Evolutionary conservation across 2,888 invertebrate species (phyloP).

Genomic region (Monopis laevigella): DNA sequence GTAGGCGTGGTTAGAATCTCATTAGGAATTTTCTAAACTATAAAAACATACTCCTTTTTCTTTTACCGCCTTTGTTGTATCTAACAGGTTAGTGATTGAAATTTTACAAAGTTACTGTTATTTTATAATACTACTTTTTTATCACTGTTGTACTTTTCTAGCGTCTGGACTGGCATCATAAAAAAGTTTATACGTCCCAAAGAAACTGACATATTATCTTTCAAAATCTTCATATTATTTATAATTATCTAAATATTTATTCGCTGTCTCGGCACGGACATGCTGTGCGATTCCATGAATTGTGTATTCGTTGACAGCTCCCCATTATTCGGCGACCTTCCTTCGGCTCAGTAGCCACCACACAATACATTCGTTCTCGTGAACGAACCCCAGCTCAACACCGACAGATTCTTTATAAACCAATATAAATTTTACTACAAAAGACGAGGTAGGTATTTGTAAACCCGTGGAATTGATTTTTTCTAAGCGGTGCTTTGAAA

Average conservation of each 20-base stretch:
- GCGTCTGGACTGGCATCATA: too few relatives aligned
- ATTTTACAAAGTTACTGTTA: too few relatives aligned
- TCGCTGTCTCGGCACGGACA: too few relatives aligned
- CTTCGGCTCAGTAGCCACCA: constrained; percentile 1
- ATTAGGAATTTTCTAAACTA: too few relatives aligned
- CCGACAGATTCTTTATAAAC: not conserved
- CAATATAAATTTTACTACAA: constrained; percentile 10
- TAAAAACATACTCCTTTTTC: too few relatives aligned
- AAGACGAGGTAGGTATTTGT: constrained; percentile 3
- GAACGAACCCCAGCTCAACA: constrained; percentile 37
- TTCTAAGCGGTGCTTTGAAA: constrained; percentile 6
- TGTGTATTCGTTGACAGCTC: constrained; percentile 6
- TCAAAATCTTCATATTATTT: not conserved
- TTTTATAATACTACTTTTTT: too few relatives aligned
- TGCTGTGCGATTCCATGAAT: not conserved
- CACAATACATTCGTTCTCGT: constrained; percentile 45
- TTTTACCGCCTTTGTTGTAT: too few relatives aligned
- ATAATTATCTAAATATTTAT: not conserved
- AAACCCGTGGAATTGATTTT: constrained; percentile 7
- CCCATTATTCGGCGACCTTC: constrained; percentile 8
- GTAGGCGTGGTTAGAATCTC: too few relatives aligned
- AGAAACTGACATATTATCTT: not conserved
- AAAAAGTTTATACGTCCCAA: not conserved
- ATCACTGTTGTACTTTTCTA: too few relatives aligned
- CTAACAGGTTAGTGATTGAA: too few relatives aligned